A percentile compares a stretch with the other conserved stretches of the same genome.
Evolutionary conservation across 2,888 invertebrate genomes (phyloP).

Genomic region (Punctoribates punctum): DNA sequence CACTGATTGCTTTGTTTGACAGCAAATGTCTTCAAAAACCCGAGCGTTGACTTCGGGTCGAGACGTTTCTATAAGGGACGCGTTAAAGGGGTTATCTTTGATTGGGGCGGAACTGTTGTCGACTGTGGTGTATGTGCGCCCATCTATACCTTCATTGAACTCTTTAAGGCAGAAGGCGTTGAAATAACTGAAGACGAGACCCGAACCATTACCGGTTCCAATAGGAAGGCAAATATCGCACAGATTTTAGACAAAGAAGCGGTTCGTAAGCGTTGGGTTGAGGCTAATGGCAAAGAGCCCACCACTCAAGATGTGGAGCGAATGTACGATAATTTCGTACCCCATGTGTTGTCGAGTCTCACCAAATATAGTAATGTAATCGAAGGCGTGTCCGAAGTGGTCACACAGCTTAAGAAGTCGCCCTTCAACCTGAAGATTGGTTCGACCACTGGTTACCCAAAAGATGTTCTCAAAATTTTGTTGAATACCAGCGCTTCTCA

Average conservation of each 20-base stretch:
- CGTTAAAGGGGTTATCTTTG: conserved; percentile 32
- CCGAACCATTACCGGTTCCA: conserved; percentile 54
- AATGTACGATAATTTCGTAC: conserved; percentile 54
- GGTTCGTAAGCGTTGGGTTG: conserved; percentile 51
- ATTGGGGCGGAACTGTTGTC: conserved; percentile 52
- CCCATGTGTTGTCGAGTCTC: conserved; percentile 51
- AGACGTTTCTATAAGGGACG: conserved; percentile 30
- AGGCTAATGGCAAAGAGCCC: conserved; percentile 50
- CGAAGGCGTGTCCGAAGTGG: conserved; percentile 43
- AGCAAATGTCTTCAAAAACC: conserved; percentile 28
- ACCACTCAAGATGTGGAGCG: conserved; percentile 52
- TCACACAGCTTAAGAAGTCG: neutral
- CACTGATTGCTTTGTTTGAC: neutral
- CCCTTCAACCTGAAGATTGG: conserved; percentile 51
- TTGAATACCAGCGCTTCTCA: conserved; percentile 51
- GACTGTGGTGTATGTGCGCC: conserved; percentile 55
- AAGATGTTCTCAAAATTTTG: conserved; percentile 52
- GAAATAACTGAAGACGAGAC: conserved; percentile 51
- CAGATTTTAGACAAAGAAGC: conserved; percentile 51
- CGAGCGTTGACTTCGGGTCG: conserved; percentile 19
- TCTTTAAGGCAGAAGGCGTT: conserved; percentile 51
- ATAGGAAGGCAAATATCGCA: conserved; percentile 48
- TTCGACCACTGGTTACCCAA: conserved; percentile 52
- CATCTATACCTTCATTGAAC: conserved; percentile 52
- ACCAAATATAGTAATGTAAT: conserved; percentile 51